A percentile compares a stretch with the other conserved stretches of the same genome.
Evolutionary conservation across 1,140 invertebrate species (phyloP).

Genomic region (Lamellibrachia luymesi): DNA sequence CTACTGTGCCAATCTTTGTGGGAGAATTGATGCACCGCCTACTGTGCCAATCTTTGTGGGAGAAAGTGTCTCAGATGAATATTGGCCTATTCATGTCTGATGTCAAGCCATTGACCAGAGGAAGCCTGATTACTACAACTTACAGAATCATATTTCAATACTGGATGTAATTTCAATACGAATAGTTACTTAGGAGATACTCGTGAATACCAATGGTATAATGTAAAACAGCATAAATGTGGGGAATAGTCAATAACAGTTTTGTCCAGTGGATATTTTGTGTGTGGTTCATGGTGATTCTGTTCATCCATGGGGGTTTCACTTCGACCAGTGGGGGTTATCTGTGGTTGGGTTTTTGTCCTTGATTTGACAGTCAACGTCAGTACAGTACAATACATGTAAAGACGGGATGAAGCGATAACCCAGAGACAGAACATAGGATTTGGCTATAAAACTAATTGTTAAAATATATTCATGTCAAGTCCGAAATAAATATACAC

Average conservation of each 20-base stretch:
- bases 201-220: neutral
- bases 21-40: neutral
- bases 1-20: neutral
- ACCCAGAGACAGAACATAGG: too few relatives aligned
- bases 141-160: neutral
- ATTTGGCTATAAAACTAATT: too few relatives aligned
- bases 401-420: too few relatives aligned
- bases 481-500: too few relatives aligned
- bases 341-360: too few relatives aligned
- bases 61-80: neutral
- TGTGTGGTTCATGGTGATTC: too few relatives aligned
- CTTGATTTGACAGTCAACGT: too few relatives aligned
- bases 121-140: neutral
- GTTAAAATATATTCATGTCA: too few relatives aligned
- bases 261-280: too few relatives aligned
- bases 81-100: neutral
- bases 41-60: neutral
- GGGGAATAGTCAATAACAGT: neutral
- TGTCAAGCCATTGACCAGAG: neutral
- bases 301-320: too few relatives aligned
- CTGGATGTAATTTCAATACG: neutral
- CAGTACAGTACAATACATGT: too few relatives aligned
- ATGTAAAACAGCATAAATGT: neutral
- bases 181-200: neutral
- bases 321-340: too few relatives aligned